Conservation (phyloP, 2,888 invertebrate genomes). For the Barypeithes pellucidus region DNA sequence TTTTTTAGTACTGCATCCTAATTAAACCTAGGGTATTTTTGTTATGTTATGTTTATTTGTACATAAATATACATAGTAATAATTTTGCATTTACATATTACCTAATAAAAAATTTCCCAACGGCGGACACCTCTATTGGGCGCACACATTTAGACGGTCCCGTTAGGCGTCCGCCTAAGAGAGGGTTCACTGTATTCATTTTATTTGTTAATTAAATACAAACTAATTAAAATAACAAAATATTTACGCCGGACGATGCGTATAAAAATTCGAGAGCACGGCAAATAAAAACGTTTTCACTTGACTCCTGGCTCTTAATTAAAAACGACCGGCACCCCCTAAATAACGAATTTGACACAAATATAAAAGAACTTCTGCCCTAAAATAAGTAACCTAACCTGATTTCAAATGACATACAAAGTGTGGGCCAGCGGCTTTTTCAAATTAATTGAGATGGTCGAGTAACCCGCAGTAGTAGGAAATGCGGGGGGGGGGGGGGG, state of each 20-base stretch:
- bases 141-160: too few species aligned
- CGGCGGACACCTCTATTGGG: too few species aligned
- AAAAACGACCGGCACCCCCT: slow-evolving; percentile 17
- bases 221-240: background rate
- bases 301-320: slow-evolving; percentile 17
- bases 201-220: background rate
- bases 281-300: slow-evolving; percentile 21
- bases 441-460: slow-evolving; percentile 57
- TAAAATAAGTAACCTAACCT: slow-evolving; percentile 52
- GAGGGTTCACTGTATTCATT: too few species aligned
- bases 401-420: slow-evolving; percentile 56
- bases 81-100: too few species aligned
- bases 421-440: slow-evolving; percentile 53
- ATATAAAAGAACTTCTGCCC: slow-evolving; percentile 37
- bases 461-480: slow-evolving; percentile 55
- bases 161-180: too few species aligned
- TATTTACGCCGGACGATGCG: background rate
- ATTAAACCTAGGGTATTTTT: too few species aligned
- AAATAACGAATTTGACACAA: slow-evolving; percentile 29
- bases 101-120: too few species aligned
- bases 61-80: too few species aligned
- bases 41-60: too few species aligned
- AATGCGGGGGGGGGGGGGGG: slow-evolving; percentile 46
- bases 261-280: slow-evolving; percentile 7
- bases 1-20: too few species aligned